A percentile compares a stretch with the other conserved stretches of the same genome.
Evolutionary conservation across 2,888 invertebrate species (phyloP).

Genomic region (Lasioglossum calceatum): DNA sequence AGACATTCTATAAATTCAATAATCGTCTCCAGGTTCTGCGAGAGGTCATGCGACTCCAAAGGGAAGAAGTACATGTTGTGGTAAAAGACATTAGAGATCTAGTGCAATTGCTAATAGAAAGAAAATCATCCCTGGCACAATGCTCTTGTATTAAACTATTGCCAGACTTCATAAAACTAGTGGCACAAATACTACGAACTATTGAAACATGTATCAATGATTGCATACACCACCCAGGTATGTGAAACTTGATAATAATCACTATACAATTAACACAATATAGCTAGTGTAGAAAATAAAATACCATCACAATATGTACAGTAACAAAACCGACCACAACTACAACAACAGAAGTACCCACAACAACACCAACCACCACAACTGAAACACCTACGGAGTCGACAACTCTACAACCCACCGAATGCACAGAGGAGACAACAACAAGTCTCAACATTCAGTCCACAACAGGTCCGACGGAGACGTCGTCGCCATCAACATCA

Average conservation of each 20-base stretch:
- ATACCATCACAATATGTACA: background rate
- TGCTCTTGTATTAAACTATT: background rate
- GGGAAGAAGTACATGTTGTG: background rate
- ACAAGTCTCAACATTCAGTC: no score
- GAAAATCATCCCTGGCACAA: background rate
- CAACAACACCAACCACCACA: background rate
- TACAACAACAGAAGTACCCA: background rate
- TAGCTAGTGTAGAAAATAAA: background rate
- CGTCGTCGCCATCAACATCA: no score
- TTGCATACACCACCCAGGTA: background rate
- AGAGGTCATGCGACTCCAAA: background rate
- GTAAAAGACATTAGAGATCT: background rate
- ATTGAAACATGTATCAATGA: background rate
- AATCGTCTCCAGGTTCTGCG: background rate
- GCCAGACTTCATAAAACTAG: background rate
- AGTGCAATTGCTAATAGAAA: background rate
- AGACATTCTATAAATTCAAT: background rate
- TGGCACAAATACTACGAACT: background rate
- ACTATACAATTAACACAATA: background rate
- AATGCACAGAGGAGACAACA: no score
- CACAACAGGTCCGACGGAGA: background rate
- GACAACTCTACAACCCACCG: no score
- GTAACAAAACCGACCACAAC: background rate
- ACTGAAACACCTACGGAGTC: background rate
- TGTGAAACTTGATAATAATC: background rate